Base-by-base conservation (phyloP, 2,888 invertebrate species). In the Heliconius charithonia region DNA sequence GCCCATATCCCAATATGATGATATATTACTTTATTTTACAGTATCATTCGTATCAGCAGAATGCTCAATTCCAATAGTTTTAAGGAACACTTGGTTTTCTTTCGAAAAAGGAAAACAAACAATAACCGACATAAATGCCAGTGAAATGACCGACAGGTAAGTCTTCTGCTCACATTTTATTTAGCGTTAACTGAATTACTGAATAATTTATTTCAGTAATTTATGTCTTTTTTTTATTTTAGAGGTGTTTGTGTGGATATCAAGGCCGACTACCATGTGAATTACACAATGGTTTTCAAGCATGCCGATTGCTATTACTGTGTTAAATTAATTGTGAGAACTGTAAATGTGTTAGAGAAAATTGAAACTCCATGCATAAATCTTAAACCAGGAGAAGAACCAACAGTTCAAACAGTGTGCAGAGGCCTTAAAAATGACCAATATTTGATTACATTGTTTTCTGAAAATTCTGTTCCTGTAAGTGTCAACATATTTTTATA, bases 21-120 rank as follows among this genome's bases (percentile, higher is more conserved):
- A 75, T 85, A 84, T 84, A 85, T 22, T 82, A 27, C 10, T 74
- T 72, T 69, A 45, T 72, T 76, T 91, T 92, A 80, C 87, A 94
- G 94, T 90, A 78, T 84, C 87, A 65, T 84, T 85, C 78, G 88
- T 90, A 83, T 86, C 89, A 79, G 88, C 90, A 2, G 95, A 95
- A 80, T 98, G 98, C 89, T 95, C 96, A 41, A 97, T 98, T 87
- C 98, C 98, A 45, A 88, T 96, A 82, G 96, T 97, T 70, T 91
- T 98, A 73, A 96, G 98, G 85, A 98, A 98, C 80, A 96, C 97
- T 56, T 98, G 98, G 98, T 98, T 98, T 92, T 98, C 98, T 4
- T 97, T 98, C 96, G 98, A 98, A 95, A 97, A 96, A 93, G 98
- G 98, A 16, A 95, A 96, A 85, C 97, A 98, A 85, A 98, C 98